phyloP scores from a whole-genome alignment of 2,113 vertebrate species.

The Climacteris rufus region DNA sequence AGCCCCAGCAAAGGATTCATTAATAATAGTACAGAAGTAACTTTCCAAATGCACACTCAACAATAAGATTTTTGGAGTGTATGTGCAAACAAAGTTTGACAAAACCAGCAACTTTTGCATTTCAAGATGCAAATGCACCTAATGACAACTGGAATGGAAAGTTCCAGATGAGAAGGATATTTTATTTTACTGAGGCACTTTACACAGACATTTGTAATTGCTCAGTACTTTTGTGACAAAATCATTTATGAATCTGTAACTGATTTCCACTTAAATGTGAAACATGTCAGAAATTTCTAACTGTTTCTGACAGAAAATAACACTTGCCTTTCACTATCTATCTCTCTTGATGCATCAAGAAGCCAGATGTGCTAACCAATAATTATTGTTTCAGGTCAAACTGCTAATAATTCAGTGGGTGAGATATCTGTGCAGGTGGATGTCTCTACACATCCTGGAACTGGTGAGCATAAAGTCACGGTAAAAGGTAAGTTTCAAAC shows the following conservation, averaged over 20 bases:
- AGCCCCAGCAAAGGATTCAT: neutral
- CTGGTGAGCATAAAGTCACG: constrained; percentile 94
- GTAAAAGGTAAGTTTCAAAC: constrained; percentile 83
- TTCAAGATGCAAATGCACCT: neutral
- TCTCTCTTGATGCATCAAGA: neutral
- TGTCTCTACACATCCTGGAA: constrained; percentile 87
- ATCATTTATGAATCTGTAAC: neutral
- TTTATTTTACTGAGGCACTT: neutral
- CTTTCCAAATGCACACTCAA: neutral
- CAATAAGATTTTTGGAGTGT: neutral
- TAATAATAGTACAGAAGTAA: neutral
- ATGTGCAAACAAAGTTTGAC: neutral
- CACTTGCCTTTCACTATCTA: neutral
- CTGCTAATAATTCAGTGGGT: constrained; percentile 85
- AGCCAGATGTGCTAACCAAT: neutral
- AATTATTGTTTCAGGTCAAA: constrained; percentile 65
- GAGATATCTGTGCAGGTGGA: constrained; percentile 94
- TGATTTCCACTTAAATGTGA: neutral
- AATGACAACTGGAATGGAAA: neutral
- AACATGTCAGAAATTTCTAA: neutral
- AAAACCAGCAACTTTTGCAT: neutral
- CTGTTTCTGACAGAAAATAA: neutral
- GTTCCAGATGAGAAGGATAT: neutral
- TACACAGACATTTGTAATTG: neutral
- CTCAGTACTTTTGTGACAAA: neutral